phyloP scores from a whole-genome alignment of 2,113 vertebrate species.

The Talpa occidentalis region DNA sequence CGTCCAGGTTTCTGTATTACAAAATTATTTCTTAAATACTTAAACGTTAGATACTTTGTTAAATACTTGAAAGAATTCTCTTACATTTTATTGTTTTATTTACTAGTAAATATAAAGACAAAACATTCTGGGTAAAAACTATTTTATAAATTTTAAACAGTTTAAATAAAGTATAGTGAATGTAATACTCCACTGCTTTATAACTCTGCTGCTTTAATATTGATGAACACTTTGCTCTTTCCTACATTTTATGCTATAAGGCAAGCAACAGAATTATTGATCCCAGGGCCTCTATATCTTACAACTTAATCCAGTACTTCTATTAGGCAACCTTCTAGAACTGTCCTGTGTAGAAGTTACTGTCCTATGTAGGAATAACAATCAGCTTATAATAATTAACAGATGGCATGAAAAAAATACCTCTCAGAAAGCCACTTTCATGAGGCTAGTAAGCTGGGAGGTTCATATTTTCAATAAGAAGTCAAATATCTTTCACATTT shows the following conservation, averaged over 20 bases:
- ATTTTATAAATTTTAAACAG: neutral
- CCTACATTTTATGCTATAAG: neutral
- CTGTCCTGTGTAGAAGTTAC: neutral
- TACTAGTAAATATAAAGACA: slow-evolving; percentile 24
- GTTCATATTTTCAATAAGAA: slow-evolving; percentile 45
- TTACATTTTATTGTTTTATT: slow-evolving; percentile 23
- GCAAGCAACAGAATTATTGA: neutral
- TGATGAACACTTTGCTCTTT: neutral
- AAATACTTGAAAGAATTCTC: neutral
- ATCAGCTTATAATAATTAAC: neutral
- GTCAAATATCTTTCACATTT: neutral
- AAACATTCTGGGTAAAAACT: slow-evolving; percentile 22
- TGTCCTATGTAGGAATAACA: neutral
- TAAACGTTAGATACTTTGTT: neutral
- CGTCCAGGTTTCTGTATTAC: neutral
- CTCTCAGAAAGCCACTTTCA: neutral
- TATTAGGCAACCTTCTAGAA: neutral
- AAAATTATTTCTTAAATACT: slow-evolving; percentile 2
- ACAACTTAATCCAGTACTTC: neutral
- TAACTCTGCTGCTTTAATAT: neutral
- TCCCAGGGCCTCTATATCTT: neutral
- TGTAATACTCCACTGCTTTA: neutral
- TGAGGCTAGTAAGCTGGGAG: neutral
- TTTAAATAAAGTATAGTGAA: neutral
- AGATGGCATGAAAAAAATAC: neutral